Percentiles rank a stretch among this genome's conserved stretches.
Conservation (phyloP, 1,140 invertebrate species). For the Spodoptera litura region DNA sequence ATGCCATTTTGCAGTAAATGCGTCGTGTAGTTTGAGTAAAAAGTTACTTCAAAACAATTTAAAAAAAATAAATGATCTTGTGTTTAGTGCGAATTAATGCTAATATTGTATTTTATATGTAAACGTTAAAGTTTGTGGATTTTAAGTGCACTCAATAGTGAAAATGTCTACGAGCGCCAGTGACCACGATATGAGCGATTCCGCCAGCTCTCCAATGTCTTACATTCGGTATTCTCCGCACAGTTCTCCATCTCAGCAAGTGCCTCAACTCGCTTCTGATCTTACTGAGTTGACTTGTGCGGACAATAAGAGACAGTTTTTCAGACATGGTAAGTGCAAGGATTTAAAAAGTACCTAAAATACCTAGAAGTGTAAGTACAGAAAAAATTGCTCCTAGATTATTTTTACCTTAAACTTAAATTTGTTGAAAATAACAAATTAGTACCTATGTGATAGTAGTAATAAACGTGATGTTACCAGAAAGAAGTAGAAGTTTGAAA, state of each 20-base stretch:
- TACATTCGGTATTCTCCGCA: constrained; percentile 65
- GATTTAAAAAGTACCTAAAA: not conserved
- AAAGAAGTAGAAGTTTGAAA: no score
- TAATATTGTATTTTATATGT: not conserved
- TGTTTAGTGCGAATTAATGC: not conserved
- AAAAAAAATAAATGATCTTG: not conserved
- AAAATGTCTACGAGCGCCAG: constrained; percentile 64
- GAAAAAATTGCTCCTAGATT: no score
- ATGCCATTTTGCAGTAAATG: not conserved
- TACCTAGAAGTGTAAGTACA: not conserved
- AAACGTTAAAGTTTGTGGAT: not conserved
- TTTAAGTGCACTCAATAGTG: not conserved
- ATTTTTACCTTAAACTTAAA: no score
- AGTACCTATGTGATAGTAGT: no score
- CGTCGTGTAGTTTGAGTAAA: not conserved
- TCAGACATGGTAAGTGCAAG: constrained; percentile 23
- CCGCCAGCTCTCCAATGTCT: constrained; percentile 67
- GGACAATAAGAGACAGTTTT: constrained; percentile 48
- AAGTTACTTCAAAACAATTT: not conserved
- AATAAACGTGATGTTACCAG: no score
- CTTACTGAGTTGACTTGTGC: constrained; percentile 66
- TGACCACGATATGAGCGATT: constrained; percentile 71
- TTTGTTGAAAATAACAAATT: no score
- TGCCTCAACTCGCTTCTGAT: constrained; percentile 68
- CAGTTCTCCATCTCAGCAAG: constrained; percentile 74